Evolutionary conservation across 2,888 invertebrate species (phyloP).

Genomic region (Adineta ricciae): DNA sequence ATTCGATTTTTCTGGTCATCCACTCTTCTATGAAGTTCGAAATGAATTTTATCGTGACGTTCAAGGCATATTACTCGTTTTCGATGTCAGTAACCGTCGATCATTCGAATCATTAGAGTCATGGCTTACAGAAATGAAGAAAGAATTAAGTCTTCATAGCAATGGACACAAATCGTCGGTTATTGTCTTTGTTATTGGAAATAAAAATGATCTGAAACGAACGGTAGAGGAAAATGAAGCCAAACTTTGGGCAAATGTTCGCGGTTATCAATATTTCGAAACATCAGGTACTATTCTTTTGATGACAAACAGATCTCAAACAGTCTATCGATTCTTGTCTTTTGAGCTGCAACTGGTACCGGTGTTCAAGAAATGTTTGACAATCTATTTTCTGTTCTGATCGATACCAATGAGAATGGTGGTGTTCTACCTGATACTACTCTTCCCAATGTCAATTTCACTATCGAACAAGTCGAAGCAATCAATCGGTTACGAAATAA

Average conservation of each 20-base stretch:
- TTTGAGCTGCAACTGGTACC: conserved; percentile 40
- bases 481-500: conserved; percentile 47
- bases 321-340: no score
- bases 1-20: conserved; percentile 51
- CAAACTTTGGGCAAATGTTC: conserved; percentile 46
- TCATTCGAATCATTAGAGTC: conserved; percentile 49
- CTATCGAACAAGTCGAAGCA: conserved; percentile 49
- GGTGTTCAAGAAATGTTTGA: conserved; percentile 47
- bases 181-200: conserved; percentile 46
- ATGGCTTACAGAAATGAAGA: conserved; percentile 50
- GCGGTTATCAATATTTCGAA: conserved; percentile 48
- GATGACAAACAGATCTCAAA: no score
- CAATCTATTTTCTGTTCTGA: conserved; percentile 46
- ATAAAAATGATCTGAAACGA: conserved; percentile 43
- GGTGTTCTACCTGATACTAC: conserved; percentile 42
- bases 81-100: conserved; percentile 46
- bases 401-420: conserved; percentile 45
- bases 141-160: conserved; percentile 45
- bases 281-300: conserved; percentile 45
- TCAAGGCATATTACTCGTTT: conserved; percentile 50
- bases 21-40: conserved; percentile 45
- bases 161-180: conserved; percentile 30
- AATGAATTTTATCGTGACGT: conserved; percentile 52
- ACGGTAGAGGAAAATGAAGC: conserved; percentile 47
- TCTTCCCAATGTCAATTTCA: conserved; percentile 45